These are phyloP conservation scores for Chloroceryle amazona DNA, from an alignment of 2,797 vertebrate species.

Conservation along the genomic window DNA sequence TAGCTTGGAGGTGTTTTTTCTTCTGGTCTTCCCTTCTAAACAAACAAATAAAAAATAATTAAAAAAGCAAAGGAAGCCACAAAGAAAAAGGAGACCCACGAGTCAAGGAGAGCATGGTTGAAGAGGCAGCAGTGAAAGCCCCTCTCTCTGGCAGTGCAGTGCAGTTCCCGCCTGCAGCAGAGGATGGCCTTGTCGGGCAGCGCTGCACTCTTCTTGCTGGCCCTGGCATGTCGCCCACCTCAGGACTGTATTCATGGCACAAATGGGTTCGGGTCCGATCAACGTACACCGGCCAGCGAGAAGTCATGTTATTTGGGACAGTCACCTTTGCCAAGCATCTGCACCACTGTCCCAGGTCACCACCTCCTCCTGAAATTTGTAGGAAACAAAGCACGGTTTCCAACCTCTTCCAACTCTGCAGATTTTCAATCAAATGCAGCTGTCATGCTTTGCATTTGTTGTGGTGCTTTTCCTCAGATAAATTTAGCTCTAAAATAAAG, in stretches of 20 bases:
- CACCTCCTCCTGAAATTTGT: not conserved
- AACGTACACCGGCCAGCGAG: not conserved
- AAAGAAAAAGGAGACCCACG: not conserved
- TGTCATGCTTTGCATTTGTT: not conserved
- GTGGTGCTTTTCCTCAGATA: conserved; percentile 14
- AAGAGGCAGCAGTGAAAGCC: not conserved
- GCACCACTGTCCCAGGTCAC: not conserved
- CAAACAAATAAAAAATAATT: no score
- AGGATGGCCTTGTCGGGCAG: conserved; percentile 51
- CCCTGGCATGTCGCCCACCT: not conserved
- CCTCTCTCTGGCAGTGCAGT: not conserved
- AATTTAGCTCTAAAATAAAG: conserved; percentile 32
- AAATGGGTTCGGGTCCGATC: not conserved
- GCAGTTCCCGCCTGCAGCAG: conserved; percentile 11
- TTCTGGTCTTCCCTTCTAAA: not conserved
- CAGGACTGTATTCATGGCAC: not conserved
- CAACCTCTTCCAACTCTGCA: not conserved
- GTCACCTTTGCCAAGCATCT: not conserved
- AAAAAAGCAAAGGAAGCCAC: not conserved
- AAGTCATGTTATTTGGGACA: conserved; percentile 38
- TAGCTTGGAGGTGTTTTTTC: not conserved
- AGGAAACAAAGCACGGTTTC: not conserved
- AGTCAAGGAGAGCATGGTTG: rapidly evolving
- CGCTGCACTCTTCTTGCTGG: not conserved
- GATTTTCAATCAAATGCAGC: conserved; percentile 29